Evolutionary conservation across 2,113 vertebrate species (phyloP).

Genomic region (Petaurus breviceps): DNA sequence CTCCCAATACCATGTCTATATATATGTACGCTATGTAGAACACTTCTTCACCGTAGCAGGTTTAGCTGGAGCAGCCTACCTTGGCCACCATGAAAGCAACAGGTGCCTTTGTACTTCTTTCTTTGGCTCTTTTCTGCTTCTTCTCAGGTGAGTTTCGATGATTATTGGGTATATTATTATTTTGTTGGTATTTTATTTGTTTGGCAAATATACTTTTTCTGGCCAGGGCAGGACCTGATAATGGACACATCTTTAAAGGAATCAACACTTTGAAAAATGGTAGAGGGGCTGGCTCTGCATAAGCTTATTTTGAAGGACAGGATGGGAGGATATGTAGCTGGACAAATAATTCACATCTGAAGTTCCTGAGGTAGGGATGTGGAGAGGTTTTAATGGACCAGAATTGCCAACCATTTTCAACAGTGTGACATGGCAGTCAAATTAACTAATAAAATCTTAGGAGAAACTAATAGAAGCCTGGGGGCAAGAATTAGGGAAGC

Average conservation of each 20-base stretch:
- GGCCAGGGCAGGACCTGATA: background rate
- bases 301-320: background rate
- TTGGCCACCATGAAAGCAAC: conserved; percentile 81
- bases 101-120: conserved; percentile 81
- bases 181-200: background rate
- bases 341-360: background rate
- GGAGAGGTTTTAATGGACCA: background rate
- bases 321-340: background rate
- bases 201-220: background rate
- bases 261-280: background rate
- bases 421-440: background rate
- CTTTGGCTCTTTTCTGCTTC: conserved; percentile 82
- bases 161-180: background rate
- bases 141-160: conserved; percentile 80
- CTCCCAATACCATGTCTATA: conserved; percentile 52
- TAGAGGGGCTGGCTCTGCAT: background rate
- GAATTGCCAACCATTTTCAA: background rate
- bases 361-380: background rate
- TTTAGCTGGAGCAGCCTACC: conserved; percentile 44
- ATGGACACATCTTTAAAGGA: background rate
- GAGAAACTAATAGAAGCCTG: background rate
- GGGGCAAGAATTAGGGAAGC: background rate
- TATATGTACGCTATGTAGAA: conserved; percentile 64
- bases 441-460: background rate
- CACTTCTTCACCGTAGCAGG: conserved; percentile 56